A percentile compares a stretch with the other conserved stretches of the same genome.
Conservation (phyloP, 92 coral and sea anemone species). For the Palythoa grandiflora region DNA sequence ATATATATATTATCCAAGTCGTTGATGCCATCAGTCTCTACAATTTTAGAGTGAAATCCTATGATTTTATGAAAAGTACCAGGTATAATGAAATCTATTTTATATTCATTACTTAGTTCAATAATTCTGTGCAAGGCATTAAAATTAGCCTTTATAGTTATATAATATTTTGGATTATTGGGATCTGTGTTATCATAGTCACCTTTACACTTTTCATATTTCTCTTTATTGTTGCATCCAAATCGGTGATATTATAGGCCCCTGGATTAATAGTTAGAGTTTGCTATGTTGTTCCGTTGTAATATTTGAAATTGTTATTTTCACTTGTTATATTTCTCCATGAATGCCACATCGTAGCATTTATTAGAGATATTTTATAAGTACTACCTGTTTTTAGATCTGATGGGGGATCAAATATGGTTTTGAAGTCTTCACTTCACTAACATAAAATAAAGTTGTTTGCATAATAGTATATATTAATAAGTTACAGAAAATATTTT, state of each 20-base stretch:
- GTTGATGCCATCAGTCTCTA: conserved; percentile 12
- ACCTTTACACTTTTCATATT: background rate
- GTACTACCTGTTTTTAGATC: background rate
- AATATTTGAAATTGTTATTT: conserved; percentile 40
- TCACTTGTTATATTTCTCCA: conserved; percentile 7
- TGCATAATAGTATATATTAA: background rate
- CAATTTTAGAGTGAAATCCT: conserved; percentile 30
- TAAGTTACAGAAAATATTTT: no score
- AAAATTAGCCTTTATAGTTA: background rate
- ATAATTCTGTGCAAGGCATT: conserved; percentile 13
- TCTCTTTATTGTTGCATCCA: conserved; percentile 13
- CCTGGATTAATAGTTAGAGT: conserved; percentile 9
- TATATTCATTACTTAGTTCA: conserved; percentile 22
- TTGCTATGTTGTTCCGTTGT: conserved; percentile 27
- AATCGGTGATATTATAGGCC: conserved; percentile 35
- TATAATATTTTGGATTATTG: background rate
- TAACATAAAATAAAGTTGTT: conserved; percentile 1
- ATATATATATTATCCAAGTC: background rate
- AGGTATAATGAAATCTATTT: conserved; percentile 38
- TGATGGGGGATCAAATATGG: background rate
- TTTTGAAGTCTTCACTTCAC: background rate
- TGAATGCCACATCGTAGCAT: conserved; percentile 36
- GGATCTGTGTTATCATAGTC: background rate
- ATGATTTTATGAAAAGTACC: conserved; percentile 15
- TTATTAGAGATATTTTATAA: conserved; percentile 25